These are phyloP conservation scores for Megaceryle alcyon DNA, from an alignment of 2,797 vertebrate species.

Conservation along the genomic window DNA sequence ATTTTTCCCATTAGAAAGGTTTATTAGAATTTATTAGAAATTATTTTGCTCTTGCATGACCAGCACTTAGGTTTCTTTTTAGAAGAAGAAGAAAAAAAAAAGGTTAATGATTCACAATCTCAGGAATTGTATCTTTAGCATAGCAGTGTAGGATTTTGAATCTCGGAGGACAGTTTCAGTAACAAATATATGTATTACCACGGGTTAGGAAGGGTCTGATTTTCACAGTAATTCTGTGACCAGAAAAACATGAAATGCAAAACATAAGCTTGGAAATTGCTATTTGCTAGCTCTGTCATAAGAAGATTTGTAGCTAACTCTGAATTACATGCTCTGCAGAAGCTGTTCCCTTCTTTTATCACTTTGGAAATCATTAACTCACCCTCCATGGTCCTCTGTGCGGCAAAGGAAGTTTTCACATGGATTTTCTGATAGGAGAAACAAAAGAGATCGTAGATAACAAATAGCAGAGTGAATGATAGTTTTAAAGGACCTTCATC, in stretches of 20 bases:
- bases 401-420: conserved; percentile 57
- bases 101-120: conserved; percentile 57
- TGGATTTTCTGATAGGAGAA: conserved; percentile 54
- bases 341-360: conserved; percentile 54
- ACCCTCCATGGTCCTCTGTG: conserved; percentile 13
- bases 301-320: conserved; percentile 54
- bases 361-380: conserved; percentile 76
- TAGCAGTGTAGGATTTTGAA: not conserved
- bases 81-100: not conserved
- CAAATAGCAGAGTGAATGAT: conserved; percentile 18
- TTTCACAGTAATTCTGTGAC: conserved; percentile 54
- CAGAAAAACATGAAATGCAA: conserved; percentile 27
- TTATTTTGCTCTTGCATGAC: not conserved
- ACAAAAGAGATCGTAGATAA: conserved; percentile 60
- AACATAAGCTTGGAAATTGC: conserved; percentile 63
- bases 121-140: not conserved
- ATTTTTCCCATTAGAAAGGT: not conserved
- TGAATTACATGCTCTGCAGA: conserved; percentile 61
- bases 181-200: not conserved
- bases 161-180: not conserved
- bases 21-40: not conserved
- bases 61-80: not conserved
- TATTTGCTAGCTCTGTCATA: conserved; percentile 56
- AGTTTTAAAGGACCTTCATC: conserved; percentile 14
- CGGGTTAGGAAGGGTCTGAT: not conserved